phyloP scores from a whole-genome alignment of 1,140 invertebrate species.

The Pararge aegeria region DNA sequence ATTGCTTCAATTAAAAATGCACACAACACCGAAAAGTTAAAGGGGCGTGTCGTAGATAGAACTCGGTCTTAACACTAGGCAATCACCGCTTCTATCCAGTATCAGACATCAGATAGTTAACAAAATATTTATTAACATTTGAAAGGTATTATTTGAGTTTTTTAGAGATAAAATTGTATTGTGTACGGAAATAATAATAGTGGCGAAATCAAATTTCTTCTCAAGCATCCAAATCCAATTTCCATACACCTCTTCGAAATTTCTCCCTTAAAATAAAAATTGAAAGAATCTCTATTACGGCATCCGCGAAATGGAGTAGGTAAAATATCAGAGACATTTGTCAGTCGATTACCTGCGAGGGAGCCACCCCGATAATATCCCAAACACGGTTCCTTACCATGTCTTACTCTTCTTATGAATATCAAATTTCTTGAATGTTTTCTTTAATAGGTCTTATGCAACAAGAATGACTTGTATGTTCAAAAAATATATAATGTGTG shows the following conservation, averaged over 20 bases:
- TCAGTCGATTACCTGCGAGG: conserved; percentile 76
- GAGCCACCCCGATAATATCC: conserved; percentile 61
- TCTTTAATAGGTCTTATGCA: conserved; percentile 2
- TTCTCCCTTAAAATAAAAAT: conserved; percentile 30
- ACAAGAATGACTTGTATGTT: neutral
- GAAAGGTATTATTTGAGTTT: too few species aligned
- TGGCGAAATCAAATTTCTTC: neutral
- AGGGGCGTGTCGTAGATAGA: too few species aligned
- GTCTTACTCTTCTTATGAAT: conserved; percentile 62
- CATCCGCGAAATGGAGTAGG: conserved; percentile 71
- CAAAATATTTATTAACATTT: too few species aligned
- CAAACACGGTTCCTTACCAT: conserved; percentile 51
- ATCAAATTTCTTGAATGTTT: conserved; percentile 44
- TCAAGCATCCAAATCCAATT: neutral
- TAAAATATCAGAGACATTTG: conserved; percentile 76
- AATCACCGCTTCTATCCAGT: too few species aligned
- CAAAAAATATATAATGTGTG: too few species aligned
- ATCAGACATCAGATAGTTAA: too few species aligned
- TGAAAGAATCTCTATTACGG: conserved; percentile 33
- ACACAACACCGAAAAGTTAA: too few species aligned
- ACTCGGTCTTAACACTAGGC: too few species aligned
- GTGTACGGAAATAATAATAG: too few species aligned
- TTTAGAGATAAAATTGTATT: too few species aligned
- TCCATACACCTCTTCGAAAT: conserved; percentile 12
- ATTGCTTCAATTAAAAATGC: too few species aligned